A percentile compares a stretch with the other conserved stretches of the same genome.
Evolutionary conservation across 2,888 invertebrate genomes (phyloP).

Genomic region (Andricus quercusramuli): DNA sequence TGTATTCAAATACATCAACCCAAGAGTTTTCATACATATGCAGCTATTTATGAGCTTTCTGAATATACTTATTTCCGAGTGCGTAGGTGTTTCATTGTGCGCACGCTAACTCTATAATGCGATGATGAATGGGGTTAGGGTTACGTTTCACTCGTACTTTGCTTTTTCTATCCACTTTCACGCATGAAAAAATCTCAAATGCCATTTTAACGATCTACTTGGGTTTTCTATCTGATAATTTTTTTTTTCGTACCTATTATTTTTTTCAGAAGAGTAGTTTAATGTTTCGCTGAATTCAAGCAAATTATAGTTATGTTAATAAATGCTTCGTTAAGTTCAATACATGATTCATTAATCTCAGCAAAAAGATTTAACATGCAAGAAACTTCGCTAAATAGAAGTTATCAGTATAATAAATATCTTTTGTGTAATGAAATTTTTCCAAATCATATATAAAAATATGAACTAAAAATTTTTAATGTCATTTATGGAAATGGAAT

Average conservation of each 20-base stretch:
- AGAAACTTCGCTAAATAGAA: too few relatives aligned
- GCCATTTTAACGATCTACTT: not conserved
- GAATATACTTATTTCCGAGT: constrained; percentile 3
- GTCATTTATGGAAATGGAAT: too few relatives aligned
- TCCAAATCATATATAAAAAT: too few relatives aligned
- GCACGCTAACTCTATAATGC: constrained; percentile 1
- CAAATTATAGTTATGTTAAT: too few relatives aligned
- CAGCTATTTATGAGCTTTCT: constrained; percentile 4
- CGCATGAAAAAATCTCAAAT: not conserved
- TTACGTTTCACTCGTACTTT: not conserved
- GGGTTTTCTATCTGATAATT: not conserved
- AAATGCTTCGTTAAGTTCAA: too few relatives aligned
- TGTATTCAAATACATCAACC: constrained; percentile 8
- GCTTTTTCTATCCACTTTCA: not conserved
- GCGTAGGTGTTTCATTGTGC: constrained; percentile 10
- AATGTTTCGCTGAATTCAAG: too few relatives aligned
- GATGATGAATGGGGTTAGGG: constrained; percentile 1
- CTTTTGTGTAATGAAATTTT: too few relatives aligned
- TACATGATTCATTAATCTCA: too few relatives aligned
- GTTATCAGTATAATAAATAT: too few relatives aligned
- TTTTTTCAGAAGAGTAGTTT: too few relatives aligned
- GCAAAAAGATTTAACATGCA: too few relatives aligned
- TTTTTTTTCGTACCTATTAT: not conserved
- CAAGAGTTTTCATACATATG: constrained; percentile 8
- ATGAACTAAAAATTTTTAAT: too few relatives aligned